phyloP scores from a whole-genome alignment of 2,113 vertebrate genomes.

The Malurus elegans region DNA sequence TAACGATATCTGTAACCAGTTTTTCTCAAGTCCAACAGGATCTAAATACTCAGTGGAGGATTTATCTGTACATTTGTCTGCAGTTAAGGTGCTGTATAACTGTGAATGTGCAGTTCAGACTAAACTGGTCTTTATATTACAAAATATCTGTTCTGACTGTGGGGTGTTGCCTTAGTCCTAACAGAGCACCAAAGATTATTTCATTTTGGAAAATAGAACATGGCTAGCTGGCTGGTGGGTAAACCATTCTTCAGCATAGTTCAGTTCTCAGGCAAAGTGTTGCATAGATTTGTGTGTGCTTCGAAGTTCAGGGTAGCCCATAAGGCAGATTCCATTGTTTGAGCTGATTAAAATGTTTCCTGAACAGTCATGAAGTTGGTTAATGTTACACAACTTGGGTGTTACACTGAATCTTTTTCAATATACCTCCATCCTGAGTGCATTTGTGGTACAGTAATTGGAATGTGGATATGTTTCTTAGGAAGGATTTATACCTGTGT shows the following conservation, averaged over 20 bases:
- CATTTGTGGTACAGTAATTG: not conserved
- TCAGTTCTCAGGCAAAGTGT: not conserved
- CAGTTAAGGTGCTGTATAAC: not conserved
- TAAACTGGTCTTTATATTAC: not conserved
- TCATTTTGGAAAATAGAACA: fast-evolving
- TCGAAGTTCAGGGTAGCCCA: not conserved
- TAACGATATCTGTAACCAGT: not conserved
- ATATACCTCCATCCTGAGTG: fast-evolving
- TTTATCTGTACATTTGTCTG: not conserved
- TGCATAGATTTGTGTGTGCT: not conserved
- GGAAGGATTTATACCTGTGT: not conserved
- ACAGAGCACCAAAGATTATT: not conserved
- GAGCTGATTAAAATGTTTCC: not conserved
- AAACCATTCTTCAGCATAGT: not conserved
- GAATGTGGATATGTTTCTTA: not conserved
- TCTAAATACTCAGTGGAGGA: not conserved
- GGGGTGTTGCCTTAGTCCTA: not conserved
- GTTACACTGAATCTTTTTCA: not conserved
- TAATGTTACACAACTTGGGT: not conserved
- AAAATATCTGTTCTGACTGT: not conserved
- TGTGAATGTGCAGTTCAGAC: not conserved
- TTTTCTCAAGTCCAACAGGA: not conserved
- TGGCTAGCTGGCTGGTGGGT: not conserved
- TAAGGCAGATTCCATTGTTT: not conserved
- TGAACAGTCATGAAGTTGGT: not conserved